Base-by-base conservation (phyloP, 2,888 invertebrate genomes). In the Nomada flava region DNA sequence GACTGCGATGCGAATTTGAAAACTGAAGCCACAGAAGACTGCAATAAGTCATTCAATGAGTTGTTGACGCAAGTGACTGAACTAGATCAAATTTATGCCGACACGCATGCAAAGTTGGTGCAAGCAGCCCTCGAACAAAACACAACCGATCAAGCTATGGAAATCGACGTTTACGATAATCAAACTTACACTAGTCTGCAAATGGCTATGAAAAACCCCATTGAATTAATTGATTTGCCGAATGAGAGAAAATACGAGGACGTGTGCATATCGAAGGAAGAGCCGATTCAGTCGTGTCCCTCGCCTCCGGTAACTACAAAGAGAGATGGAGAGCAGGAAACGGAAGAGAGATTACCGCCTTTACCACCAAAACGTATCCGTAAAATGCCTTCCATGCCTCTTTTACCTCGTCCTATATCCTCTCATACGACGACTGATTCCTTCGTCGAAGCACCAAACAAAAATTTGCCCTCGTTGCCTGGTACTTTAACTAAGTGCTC, bases 151-250 rank as follows among this genome's bases (percentile, higher is more conserved):
- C 90, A 89, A 59, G 93, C 94, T 13, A 94, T 95, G 92, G 96
- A 96, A 62, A 88, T 94, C 0, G 96, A 96, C 59, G 97, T 97
- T 84, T 96, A 96, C 57, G 98, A 98, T 89, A 95, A 96, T 50
- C 96, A 96, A 78, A 97, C 97, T 0, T 98, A 98, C 90, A 97
- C 97, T 0, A 98, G 98, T 91, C 94, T 98, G 71, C 98, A 98
- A 91, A 95, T 97, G 91, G 98, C 98, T 0, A 98, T 98, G 94
- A 97, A 96, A 93, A 97, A 98, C 93, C 98, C 98, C 0, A 94
- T 97, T 1, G 94, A 95, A 36, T 95, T 97, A 79, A 89, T 94
- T 57, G 95, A 95, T 68, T 93, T 94, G 0, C 94, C 94, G 0
- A 92, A 93, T 65, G 91, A 93, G 1, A 88, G 91, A 57, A 94